phyloP scores from a whole-genome alignment of 2,797 vertebrate species.

The Chaetophractus vellerosus region DNA sequence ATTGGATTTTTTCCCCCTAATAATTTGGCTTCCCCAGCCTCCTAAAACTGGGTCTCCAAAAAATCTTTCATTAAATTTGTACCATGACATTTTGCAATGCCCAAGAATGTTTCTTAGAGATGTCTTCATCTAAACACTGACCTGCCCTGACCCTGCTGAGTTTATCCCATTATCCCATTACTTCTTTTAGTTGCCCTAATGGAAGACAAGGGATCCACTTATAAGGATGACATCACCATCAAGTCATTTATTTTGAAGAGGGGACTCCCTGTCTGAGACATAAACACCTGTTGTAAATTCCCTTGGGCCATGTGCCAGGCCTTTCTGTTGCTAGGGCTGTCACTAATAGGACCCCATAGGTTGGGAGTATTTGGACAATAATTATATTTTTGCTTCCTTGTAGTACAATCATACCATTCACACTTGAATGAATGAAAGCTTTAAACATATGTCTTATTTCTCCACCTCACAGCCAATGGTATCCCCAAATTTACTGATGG shows the following conservation, averaged over 20 bases:
- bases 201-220: neutral
- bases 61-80: neutral
- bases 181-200: neutral
- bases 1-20: neutral
- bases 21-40: neutral
- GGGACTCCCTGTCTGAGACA: neutral
- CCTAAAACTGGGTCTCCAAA: neutral
- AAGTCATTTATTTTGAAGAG: neutral
- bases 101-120: neutral
- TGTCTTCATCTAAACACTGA: neutral
- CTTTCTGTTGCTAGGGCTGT: neutral
- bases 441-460: neutral
- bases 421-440: slow-evolving; percentile 38
- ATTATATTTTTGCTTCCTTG: slow-evolving; percentile 40
- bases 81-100: neutral
- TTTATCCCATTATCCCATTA: neutral
- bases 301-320: neutral
- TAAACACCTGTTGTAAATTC: neutral
- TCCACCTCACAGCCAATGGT: neutral
- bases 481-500: neutral
- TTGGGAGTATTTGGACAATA: neutral
- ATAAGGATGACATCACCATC: neutral
- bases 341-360: neutral
- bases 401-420: neutral
- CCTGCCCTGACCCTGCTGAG: neutral